Base-by-base conservation (phyloP, 1,140 invertebrate genomes). In the Fragariocoptes setiger region DNA sequence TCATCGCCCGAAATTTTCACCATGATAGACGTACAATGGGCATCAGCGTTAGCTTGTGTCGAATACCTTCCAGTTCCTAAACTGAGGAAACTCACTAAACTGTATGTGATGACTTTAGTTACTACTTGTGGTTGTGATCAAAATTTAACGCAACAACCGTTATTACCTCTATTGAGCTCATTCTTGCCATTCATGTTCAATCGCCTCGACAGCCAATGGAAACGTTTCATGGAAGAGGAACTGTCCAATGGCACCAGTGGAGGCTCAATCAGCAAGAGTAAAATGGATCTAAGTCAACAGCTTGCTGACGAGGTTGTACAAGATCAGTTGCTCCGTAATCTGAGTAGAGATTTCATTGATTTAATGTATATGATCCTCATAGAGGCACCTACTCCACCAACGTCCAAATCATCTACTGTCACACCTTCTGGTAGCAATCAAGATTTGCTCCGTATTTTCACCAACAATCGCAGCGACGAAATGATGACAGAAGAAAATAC, bases 321-420 rank as follows among this genome's bases (percentile, higher is more conserved):
- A 15, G 42, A 44, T 12, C 15, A 44, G 35, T 4, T 44, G 14
- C n/a, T 14, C 13, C 19, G 42, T 25, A 13, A 17, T 14, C 25
- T 44, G 42, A 19, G 17, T 14, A 39, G 16, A 16, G 42, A 44
- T 4, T 44, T 44, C 18, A 14, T 44, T 15, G 21, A 41, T 37
- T 13, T 36, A 36, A 12, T 41, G 4, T 15, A 37, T 16, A 8
- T 21, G n/a, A 42, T 13, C 4, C 13, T 31, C 8, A n/a, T 31
- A 8, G 25, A 31, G 25, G n/a, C 8, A 8, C 8, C n/a, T 31
- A 8, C 8, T 8, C 25, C 25, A 31, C 8, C n/a, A 31, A n/a
- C 8, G 25, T 8, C 25, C n/a, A 31, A 8, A n/a, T 8, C 25
- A n/a, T 8, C 8, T n/a, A 31, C 8, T n/a, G n/a, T 8, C 25